Percentiles rank a stretch among this genome's conserved stretches.
These are phyloP conservation scores for Engraulis encrasicolus DNA, from an alignment of 2,113 vertebrate species.

Conservation along the genomic window DNA sequence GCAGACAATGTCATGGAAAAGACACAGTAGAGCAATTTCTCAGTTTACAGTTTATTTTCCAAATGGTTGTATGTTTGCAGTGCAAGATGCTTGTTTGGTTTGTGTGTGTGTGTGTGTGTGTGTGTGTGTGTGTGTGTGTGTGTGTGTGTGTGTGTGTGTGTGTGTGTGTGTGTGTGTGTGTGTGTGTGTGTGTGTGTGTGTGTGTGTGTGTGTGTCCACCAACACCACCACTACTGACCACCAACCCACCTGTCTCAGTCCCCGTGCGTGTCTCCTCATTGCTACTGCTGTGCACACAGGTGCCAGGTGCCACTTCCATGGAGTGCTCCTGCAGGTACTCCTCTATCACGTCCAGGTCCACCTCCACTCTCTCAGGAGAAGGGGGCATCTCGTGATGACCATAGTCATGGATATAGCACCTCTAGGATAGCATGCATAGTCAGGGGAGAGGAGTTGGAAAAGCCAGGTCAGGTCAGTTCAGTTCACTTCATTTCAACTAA, in stretches of 20 bases:
- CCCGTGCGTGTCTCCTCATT: constrained; percentile 55
- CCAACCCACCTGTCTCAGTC: constrained; percentile 62
- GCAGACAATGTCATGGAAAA: too few species aligned
- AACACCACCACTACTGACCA: not conserved
- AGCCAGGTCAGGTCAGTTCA: not conserved
- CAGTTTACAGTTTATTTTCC: too few species aligned
- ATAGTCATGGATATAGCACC: constrained; percentile 64
- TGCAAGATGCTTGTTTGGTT: too few species aligned
- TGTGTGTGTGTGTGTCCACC: too few species aligned
- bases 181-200: too few species aligned
- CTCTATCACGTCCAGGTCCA: constrained; percentile 80
- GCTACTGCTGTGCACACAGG: constrained; percentile 23
- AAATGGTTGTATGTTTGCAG: too few species aligned
- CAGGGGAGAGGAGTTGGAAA: not conserved
- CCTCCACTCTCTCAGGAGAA: constrained; percentile 59
- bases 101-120: too few species aligned
- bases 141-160: too few species aligned
- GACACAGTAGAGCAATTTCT: too few species aligned
- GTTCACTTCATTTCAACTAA: not conserved
- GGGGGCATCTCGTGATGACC: constrained; percentile 33
- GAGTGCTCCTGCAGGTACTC: constrained; percentile 80
- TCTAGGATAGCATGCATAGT: constrained; percentile 55
- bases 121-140: too few species aligned
- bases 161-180: too few species aligned
- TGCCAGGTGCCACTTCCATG: constrained; percentile 65